These are phyloP conservation scores for Achlya flavicornis DNA, from an alignment of 2,888 invertebrate species.

Conservation along the genomic window DNA sequence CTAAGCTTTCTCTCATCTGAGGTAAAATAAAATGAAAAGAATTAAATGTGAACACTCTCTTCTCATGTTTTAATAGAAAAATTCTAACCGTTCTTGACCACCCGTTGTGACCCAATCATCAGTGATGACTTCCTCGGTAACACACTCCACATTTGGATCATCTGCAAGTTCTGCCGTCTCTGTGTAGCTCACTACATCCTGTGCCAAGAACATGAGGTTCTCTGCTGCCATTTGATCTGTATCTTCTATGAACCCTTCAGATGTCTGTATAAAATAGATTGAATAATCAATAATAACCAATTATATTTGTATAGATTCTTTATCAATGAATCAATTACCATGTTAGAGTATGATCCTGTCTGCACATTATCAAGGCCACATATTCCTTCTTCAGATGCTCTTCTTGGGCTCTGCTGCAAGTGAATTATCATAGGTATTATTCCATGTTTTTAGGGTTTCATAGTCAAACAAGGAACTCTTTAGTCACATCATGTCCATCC, in stretches of 20 bases:
- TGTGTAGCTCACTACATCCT: slow-evolving; percentile 78
- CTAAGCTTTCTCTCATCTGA: too few relatives aligned
- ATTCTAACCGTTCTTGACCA: slow-evolving; percentile 87
- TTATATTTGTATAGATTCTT: too few relatives aligned
- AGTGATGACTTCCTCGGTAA: slow-evolving; percentile 91
- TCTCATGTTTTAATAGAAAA: background rate
- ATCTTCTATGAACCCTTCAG: slow-evolving; percentile 70
- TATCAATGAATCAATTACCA: slow-evolving; percentile 48
- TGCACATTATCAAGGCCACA: slow-evolving; percentile 63
- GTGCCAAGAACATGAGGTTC: slow-evolving; percentile 85
- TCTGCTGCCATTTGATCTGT: slow-evolving; percentile 86
- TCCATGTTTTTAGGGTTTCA: slow-evolving; percentile 17
- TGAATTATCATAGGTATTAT: slow-evolving; percentile 25
- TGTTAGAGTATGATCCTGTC: slow-evolving; percentile 56
- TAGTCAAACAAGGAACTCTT: too few relatives aligned
- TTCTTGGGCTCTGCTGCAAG: slow-evolving; percentile 59
- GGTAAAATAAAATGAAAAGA: too few relatives aligned
- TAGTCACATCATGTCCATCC: too few relatives aligned
- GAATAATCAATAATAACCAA: background rate
- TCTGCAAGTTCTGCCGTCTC: slow-evolving; percentile 68
- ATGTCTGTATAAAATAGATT: slow-evolving; percentile 41
- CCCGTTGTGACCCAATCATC: slow-evolving; percentile 91
- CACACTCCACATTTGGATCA: slow-evolving; percentile 83
- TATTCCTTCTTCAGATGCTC: slow-evolving; percentile 61
- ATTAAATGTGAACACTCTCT: too few relatives aligned